These are phyloP conservation scores for Nomada ruficornis DNA, from an alignment of 2,888 invertebrate species.

Conservation along the genomic window DNA sequence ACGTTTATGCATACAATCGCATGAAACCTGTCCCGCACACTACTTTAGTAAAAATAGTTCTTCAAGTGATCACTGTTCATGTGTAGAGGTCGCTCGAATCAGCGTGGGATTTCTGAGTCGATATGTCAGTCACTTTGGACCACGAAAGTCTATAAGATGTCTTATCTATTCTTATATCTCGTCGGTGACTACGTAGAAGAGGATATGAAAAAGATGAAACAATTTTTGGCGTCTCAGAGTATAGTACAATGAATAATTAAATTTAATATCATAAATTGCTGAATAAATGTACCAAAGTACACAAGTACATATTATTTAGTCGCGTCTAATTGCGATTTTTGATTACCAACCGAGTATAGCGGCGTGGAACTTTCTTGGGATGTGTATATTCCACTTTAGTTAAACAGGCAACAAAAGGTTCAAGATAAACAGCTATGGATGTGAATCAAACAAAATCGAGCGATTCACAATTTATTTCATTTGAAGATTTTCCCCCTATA, in stretches of 20 bases:
- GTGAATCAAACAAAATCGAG: constrained; percentile 63
- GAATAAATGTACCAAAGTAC: neutral
- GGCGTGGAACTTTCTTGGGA: neutral
- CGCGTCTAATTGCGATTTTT: neutral
- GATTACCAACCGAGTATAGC: neutral
- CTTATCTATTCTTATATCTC: no score
- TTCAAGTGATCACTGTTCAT: no score
- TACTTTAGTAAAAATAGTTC: no score
- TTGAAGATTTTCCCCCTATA: constrained; percentile 89
- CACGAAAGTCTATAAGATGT: no score
- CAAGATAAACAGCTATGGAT: constrained; percentile 64
- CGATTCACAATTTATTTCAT: constrained; percentile 85
- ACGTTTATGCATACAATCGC: no score
- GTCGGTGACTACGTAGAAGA: no score
- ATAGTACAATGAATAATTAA: neutral
- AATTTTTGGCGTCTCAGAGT: no score
- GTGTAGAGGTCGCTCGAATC: no score
- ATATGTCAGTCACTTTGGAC: no score
- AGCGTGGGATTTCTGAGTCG: no score
- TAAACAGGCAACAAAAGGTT: constrained; percentile 35
- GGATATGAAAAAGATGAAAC: no score
- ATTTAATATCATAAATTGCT: neutral
- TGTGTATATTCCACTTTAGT: constrained; percentile 41
- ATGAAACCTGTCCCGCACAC: no score
- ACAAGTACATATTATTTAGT: neutral